A percentile compares a stretch with the other conserved stretches of the same genome.
phyloP scores from a whole-genome alignment of 37 sponge, comb jelly and placozoan genomes.

The Ephydatia muelleri region DNA sequence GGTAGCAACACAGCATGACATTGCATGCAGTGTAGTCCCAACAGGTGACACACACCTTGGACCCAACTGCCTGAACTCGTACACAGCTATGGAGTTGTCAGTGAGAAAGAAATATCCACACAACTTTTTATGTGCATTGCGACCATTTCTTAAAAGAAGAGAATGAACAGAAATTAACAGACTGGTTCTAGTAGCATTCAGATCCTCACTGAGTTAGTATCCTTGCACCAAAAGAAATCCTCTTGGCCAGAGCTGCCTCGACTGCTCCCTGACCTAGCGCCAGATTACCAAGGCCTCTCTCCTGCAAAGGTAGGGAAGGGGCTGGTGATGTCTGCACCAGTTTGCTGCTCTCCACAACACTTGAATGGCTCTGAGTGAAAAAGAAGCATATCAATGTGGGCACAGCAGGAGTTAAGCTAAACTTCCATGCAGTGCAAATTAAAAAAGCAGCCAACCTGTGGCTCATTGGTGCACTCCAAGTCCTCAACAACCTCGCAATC shows the following conservation, averaged over 20 bases:
- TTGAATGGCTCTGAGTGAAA: not conserved
- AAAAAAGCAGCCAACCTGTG: not conserved
- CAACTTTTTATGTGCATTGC: constrained; percentile 71
- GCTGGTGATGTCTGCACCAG: not conserved
- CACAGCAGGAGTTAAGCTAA: not conserved
- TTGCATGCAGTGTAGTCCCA: not conserved
- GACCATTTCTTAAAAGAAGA: constrained; percentile 50
- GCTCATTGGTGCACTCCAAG: not conserved
- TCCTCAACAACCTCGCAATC: not conserved
- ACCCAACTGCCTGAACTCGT: constrained; percentile 82
- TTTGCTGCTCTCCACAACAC: constrained; percentile 20
- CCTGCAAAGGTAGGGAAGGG: not conserved
- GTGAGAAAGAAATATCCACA: constrained; percentile 78
- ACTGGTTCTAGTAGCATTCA: not conserved
- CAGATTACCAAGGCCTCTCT: not conserved
- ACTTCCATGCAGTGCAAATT: not conserved
- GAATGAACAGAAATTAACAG: not conserved
- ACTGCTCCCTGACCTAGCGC: not conserved
- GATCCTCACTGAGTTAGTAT: constrained; percentile 62
- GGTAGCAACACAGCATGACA: not conserved
- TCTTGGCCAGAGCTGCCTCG: constrained; percentile 30
- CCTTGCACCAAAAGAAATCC: constrained; percentile 53
- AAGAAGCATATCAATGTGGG: no score
- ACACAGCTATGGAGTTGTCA: constrained; percentile 71
- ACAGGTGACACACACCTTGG: constrained; percentile 29